These are phyloP conservation scores for Lucilia sericata DNA, from an alignment of 1,140 invertebrate genomes.

Conservation along the genomic window DNA sequence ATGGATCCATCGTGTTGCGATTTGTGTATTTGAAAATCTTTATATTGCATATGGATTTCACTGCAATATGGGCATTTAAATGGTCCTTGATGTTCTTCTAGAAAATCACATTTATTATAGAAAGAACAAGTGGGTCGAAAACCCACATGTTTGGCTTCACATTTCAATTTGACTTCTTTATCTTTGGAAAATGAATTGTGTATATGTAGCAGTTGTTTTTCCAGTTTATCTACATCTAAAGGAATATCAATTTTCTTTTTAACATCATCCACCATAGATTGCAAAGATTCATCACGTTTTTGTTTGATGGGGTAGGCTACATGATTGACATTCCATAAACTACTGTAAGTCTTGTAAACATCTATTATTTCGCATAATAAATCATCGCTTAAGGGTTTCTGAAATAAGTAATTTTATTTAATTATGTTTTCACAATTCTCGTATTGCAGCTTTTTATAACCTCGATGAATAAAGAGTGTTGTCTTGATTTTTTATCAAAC, in stretches of 20 bases:
- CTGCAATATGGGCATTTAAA: constrained; percentile 55
- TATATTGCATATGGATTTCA: constrained; percentile 51
- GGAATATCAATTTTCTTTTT: neutral
- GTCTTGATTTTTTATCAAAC: too few species aligned
- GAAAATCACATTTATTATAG: constrained; percentile 52
- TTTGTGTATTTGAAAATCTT: constrained; percentile 55
- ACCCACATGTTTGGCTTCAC: neutral
- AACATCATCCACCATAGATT: neutral
- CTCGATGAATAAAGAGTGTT: too few species aligned
- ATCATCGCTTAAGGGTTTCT: too few species aligned
- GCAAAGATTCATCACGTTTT: neutral
- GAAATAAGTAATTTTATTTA: too few species aligned
- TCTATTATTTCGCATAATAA: neutral
- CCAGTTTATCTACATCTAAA: neutral
- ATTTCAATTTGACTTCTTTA: neutral
- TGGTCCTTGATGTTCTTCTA: constrained; percentile 53
- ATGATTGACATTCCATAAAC: constrained; percentile 22
- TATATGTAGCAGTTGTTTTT: neutral
- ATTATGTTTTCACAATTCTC: too few species aligned
- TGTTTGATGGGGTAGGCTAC: neutral
- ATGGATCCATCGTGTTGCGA: constrained; percentile 58
- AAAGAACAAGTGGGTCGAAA: neutral
- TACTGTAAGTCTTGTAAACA: neutral
- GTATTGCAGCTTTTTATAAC: too few species aligned
- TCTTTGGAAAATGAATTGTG: neutral